These are phyloP conservation scores for Orthonevra nobilis DNA, from an alignment of 2,888 invertebrate species.

Conservation along the genomic window DNA sequence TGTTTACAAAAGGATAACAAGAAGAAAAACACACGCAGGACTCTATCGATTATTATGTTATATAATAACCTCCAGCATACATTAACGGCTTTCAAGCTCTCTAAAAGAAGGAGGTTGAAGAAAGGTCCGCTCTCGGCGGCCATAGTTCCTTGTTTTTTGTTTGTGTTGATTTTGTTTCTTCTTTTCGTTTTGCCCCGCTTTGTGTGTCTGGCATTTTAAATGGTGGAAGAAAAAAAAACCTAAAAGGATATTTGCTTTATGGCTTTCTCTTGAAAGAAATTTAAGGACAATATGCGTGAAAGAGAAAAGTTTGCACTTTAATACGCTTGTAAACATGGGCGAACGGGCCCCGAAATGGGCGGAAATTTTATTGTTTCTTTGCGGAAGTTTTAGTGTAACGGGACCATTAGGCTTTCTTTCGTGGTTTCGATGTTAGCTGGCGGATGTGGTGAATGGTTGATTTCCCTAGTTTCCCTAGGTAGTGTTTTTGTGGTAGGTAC, in stretches of 20 bases:
- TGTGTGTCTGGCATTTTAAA: conserved; percentile 35
- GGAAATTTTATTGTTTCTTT: conserved; percentile 50
- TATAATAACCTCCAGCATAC: conserved; percentile 52
- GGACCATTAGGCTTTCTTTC: conserved; percentile 29
- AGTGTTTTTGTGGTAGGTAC: neutral
- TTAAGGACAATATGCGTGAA: conserved; percentile 45
- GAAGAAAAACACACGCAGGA: conserved; percentile 30
- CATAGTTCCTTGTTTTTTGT: neutral
- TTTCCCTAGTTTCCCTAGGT: neutral
- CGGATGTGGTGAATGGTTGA: conserved; percentile 30
- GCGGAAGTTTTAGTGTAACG: conserved; percentile 33
- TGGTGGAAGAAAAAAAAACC: too few species aligned
- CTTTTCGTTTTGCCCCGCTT: neutral
- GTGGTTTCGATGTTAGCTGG: conserved; percentile 3
- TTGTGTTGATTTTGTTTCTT: too few species aligned
- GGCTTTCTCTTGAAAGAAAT: conserved; percentile 22
- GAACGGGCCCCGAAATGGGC: conserved; percentile 6
- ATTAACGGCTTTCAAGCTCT: conserved; percentile 51
- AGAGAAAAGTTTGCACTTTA: conserved; percentile 20
- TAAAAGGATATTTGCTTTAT: conserved; percentile 59
- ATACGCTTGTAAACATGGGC: conserved; percentile 38
- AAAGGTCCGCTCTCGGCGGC: too few species aligned
- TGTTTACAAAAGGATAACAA: conserved; percentile 32
- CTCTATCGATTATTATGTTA: conserved; percentile 64
- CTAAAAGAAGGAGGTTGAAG: too few species aligned